Evolutionary conservation across 2,113 vertebrate species (phyloP).

Genomic region (Prolemur simus): DNA sequence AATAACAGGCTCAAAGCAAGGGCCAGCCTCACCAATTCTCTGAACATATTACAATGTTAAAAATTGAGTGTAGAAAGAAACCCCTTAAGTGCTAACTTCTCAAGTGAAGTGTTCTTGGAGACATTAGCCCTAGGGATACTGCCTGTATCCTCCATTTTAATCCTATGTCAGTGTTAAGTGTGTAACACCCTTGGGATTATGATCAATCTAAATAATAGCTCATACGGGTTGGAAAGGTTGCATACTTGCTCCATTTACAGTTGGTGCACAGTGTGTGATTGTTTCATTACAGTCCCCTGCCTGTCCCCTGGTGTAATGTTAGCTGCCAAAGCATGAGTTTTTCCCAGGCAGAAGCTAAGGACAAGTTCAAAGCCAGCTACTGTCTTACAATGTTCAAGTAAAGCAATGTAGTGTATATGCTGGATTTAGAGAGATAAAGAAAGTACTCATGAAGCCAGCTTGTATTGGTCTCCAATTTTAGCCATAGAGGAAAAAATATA

Average conservation of each 20-base stretch:
- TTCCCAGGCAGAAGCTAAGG: neutral
- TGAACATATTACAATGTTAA: neutral
- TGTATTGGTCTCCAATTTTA: neutral
- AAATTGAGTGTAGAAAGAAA: neutral
- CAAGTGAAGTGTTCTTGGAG: neutral
- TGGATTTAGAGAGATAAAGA: neutral
- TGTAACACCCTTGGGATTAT: neutral
- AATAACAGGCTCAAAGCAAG: neutral
- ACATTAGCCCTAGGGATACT: neutral
- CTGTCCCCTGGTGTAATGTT: neutral
- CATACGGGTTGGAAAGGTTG: neutral
- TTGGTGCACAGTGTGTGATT: neutral
- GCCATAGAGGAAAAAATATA: neutral
- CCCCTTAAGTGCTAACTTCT: neutral
- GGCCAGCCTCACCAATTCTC: neutral
- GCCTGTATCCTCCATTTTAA: neutral
- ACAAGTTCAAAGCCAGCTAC: neutral
- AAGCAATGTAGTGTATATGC: neutral
- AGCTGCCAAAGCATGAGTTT: neutral
- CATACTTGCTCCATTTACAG: neutral
- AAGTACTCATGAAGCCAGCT: neutral
- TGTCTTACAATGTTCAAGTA: neutral
- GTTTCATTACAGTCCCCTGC: neutral
- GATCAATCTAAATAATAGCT: neutral
- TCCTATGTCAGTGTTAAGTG: neutral